Base-by-base conservation (phyloP, 2,113 vertebrate genomes). In the Tychaedon coryphoeus region DNA sequence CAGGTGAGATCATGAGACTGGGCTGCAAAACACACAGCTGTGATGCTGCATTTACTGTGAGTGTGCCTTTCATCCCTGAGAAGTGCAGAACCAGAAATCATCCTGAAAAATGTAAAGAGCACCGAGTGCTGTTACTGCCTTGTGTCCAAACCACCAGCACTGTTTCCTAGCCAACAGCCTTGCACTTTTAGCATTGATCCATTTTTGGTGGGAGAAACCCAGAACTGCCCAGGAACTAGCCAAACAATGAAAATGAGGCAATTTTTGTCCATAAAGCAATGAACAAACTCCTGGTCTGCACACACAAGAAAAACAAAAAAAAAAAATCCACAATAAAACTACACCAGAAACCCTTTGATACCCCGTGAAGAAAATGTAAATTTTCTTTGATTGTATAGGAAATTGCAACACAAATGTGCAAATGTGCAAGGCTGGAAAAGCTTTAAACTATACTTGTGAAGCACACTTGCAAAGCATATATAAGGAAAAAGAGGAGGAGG, bases 1-100 rank as follows among this genome's bases (percentile, higher is more conserved):
- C 97, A 98, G 97, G 98, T 98, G 92, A 91, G 92, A 60, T 36
- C 12, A 15, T 38, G 36, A 73, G 47, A 29, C 58, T 56, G 24
- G 29, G 14, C 48, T 84, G 45, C 47, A 57, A 61, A 86, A 42
- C 51, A 43, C 54, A 25, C 33, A 70, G 22, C 28, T 53, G 36
- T 61, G 34, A 13, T 45, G 10, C 40, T 88, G 5, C 22, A n/a
- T 43, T 85, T 64, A 29, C 48, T 83, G 38, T 10, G 60, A 58
- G 51, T 17, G 29, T 50, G 26, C 38, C 56, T 80, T 87, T 86
- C 53, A 56, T 33, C 28, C 29, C 51, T 23, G 72, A 53, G 33
- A 53, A n/a, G 0, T 36, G 31, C 34, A 84, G 64, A 79, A 77
- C 25, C 65, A 87, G 15, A 0, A 29, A 29, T 8, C 12, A 48